Conservation (phyloP, 2,797 vertebrate genomes). For the Apogon hyalosoma region DNA sequence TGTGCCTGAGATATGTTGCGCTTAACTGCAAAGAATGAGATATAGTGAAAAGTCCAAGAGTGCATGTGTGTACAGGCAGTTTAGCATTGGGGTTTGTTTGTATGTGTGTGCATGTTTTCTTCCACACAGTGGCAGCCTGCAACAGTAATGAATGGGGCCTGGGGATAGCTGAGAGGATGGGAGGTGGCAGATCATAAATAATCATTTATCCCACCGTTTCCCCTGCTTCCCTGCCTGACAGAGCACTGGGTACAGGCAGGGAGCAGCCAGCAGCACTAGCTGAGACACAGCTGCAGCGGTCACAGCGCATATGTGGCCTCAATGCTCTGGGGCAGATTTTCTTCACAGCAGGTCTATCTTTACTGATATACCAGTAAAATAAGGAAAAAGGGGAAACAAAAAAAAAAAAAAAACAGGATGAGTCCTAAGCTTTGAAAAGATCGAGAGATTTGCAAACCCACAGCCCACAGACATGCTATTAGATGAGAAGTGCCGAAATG, state of each 20-base stretch:
- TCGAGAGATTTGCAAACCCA: conserved; percentile 20
- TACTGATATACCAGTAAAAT: conserved; percentile 50
- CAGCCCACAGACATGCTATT: neutral
- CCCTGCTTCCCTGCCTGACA: conserved; percentile 79
- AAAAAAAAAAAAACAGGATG: conserved; percentile 36
- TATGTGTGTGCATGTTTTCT: conserved; percentile 50
- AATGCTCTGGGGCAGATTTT: conserved; percentile 62
- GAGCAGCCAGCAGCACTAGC: conserved; percentile 62
- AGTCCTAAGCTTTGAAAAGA: conserved; percentile 32
- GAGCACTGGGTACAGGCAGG: conserved; percentile 73
- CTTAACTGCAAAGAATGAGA: conserved; percentile 53
- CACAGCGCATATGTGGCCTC: conserved; percentile 63
- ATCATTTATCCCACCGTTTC: conserved; percentile 86
- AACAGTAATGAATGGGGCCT: conserved; percentile 85
- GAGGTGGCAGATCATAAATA: conserved; percentile 90
- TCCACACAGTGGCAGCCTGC: conserved; percentile 72
- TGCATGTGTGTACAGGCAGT: conserved; percentile 34
- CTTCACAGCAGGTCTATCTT: conserved; percentile 61
- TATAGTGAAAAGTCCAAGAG: conserved; percentile 19
- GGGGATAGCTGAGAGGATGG: conserved; percentile 85
- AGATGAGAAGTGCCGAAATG: conserved; percentile 16
- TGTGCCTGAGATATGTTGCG: conserved; percentile 41
- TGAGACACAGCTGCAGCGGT: conserved; percentile 70
- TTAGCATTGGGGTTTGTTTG: conserved; percentile 40
- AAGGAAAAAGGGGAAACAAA: conserved; percentile 26